Percentiles rank a stretch among this genome's conserved stretches.
These are phyloP conservation scores for Nanorana parkeri DNA, from an alignment of 2,113 vertebrate species.

Conservation along the genomic window DNA sequence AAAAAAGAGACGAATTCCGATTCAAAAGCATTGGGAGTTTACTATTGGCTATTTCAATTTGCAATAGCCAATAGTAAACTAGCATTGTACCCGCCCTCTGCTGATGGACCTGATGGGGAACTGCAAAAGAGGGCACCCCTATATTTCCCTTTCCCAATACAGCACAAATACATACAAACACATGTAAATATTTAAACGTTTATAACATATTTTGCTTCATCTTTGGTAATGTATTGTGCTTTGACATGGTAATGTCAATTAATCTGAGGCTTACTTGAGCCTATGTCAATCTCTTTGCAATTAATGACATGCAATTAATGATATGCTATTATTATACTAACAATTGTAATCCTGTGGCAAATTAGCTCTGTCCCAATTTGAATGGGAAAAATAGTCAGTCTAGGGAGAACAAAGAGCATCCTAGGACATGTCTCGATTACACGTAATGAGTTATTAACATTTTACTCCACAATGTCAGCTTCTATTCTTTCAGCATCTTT, in stretches of 20 bases:
- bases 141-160: background rate
- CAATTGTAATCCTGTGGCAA: slow-evolving; percentile 39
- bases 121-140: too few species aligned
- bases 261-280: slow-evolving; percentile 38
- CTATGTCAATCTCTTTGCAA: slow-evolving; percentile 47
- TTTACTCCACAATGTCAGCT: background rate
- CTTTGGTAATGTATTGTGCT: slow-evolving; percentile 26
- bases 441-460: background rate
- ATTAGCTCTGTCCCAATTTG: slow-evolving; percentile 43
- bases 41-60: too few species aligned
- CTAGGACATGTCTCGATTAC: slow-evolving; percentile 28
- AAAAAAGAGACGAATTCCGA: too few species aligned
- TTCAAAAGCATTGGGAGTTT: too few species aligned
- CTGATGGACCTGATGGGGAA: too few species aligned
- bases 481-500: too few species aligned
- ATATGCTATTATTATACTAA: slow-evolving; percentile 44
- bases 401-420: slow-evolving; percentile 22
- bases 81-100: too few species aligned
- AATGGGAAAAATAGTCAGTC: slow-evolving; percentile 32
- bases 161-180: background rate
- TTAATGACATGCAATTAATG: slow-evolving; percentile 40
- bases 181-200: background rate
- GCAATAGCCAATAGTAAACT: too few species aligned
- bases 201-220: background rate
- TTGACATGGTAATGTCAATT: slow-evolving; percentile 37